Percentiles rank a stretch among this genome's conserved stretches.
phyloP scores from a whole-genome alignment of 1,140 invertebrate genomes.

The Rhopalosiphum padi region DNA sequence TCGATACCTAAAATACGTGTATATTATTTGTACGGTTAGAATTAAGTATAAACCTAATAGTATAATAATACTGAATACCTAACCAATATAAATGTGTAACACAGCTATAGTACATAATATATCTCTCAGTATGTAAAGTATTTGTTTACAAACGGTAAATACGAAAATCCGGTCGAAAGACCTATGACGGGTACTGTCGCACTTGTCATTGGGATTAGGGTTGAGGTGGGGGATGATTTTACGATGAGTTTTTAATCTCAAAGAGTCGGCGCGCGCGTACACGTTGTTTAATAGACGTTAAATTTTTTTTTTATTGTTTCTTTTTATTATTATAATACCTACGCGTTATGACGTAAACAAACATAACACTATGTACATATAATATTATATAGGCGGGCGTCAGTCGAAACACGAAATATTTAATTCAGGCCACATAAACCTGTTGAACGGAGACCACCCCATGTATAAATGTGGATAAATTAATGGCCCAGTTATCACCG shows the following conservation, averaged over 20 bases:
- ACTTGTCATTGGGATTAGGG: not conserved
- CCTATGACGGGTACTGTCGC: not conserved
- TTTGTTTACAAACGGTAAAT: not conserved
- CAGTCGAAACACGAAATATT: not conserved
- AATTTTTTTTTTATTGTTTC: not conserved
- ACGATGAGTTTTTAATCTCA: conserved; percentile 20
- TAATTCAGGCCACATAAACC: conserved; percentile 23
- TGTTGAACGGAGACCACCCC: conserved; percentile 50
- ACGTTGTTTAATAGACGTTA: not conserved
- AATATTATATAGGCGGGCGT: not conserved
- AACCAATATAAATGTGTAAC: not conserved
- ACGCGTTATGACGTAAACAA: not conserved
- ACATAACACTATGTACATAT: not conserved
- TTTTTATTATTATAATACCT: not conserved
- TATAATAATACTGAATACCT: not conserved
- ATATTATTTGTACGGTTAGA: not conserved
- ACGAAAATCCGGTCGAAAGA: not conserved
- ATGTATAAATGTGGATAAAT: conserved; percentile 45
- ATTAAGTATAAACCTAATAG: not conserved
- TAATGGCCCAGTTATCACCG: conserved; percentile 51
- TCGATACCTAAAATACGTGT: not conserved
- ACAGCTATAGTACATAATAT: not conserved
- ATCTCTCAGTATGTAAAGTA: not conserved
- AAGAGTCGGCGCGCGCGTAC: not conserved
- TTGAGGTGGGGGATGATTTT: not conserved